Evolutionary conservation across 2,888 invertebrate genomes (phyloP).

Genomic region (Bellardia pandia): DNA sequence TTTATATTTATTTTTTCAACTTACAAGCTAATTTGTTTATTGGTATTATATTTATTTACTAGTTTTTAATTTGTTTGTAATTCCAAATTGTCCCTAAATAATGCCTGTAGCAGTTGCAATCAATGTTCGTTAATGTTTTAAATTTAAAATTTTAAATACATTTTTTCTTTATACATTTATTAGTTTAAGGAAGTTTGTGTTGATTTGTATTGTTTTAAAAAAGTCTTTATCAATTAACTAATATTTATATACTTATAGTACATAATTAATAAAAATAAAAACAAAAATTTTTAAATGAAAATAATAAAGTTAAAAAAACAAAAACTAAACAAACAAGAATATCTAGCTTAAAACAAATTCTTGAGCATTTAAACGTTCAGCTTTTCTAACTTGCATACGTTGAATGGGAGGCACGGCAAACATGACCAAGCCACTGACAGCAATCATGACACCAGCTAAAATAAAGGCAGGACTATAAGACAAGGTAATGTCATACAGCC

Average conservation of each 20-base stretch:
- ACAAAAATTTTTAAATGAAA: background rate
- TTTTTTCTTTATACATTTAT: constrained; percentile 18
- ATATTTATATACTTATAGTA: background rate
- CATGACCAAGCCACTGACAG: constrained; percentile 94
- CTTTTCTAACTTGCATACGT: constrained; percentile 81
- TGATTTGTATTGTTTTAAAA: constrained; percentile 33
- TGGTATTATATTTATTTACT: constrained; percentile 13
- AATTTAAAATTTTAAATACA: background rate
- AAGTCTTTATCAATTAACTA: constrained; percentile 64
- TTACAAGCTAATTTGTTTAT: constrained; percentile 42
- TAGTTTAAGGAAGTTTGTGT: constrained; percentile 51
- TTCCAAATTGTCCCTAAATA: constrained; percentile 65
- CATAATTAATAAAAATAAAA: background rate
- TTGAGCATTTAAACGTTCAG: constrained; percentile 75
- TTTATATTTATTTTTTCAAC: constrained; percentile 18
- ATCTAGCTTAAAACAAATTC: constrained; percentile 79
- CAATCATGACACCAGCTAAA: constrained; percentile 93
- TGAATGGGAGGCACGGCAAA: constrained; percentile 92
- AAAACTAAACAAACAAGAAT: constrained; percentile 9
- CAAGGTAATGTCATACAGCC: constrained; percentile 90
- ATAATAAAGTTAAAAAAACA: background rate
- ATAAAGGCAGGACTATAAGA: constrained; percentile 95
- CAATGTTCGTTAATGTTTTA: constrained; percentile 50
- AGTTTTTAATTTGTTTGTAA: constrained; percentile 14
- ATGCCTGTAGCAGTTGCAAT: constrained; percentile 71